A percentile compares a stretch with the other conserved stretches of the same genome.
Conservation (phyloP, 2,113 vertebrate species). For the human (Homo sapiens) region DNA sequence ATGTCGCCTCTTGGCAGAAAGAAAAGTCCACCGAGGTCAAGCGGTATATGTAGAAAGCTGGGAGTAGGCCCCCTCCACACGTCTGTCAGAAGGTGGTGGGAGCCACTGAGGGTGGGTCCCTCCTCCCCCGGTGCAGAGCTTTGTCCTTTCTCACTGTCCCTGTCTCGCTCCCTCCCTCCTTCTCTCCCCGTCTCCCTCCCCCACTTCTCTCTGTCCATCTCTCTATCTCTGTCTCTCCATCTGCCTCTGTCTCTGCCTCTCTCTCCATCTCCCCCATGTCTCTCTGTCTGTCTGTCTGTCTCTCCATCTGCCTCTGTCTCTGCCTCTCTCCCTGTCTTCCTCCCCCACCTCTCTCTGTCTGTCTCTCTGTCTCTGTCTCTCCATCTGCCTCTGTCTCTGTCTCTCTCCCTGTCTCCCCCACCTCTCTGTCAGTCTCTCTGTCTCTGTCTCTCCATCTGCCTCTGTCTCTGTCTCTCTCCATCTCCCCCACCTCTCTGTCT, state of each 20-base stretch:
- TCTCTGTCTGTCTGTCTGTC: background rate
- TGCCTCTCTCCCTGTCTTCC: no score
- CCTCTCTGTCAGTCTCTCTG: background rate
- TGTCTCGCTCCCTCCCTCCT: no score
- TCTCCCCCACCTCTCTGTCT: no score
- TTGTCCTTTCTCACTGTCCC: background rate
- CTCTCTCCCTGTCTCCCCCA: no score
- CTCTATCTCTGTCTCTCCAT: background rate
- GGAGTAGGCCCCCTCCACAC: background rate
- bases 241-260: no score
- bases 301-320: no score
- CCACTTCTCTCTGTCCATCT: background rate
- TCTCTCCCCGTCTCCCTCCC: background rate
- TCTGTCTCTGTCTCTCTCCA: no score
- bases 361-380: background rate
- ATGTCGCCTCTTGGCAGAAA: background rate
- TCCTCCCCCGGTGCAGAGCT: fast-evolving
- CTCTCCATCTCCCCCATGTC: fast-evolving
- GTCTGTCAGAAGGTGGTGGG: no score
- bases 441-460: no score
- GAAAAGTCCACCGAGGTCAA: fast-evolving
- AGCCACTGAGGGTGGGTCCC: background rate
- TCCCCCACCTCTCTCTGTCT: background rate
- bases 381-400: no score
- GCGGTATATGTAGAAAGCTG: background rate